phyloP scores from a whole-genome alignment of 2,888 invertebrate genomes.

The Tiliacea aurago region DNA sequence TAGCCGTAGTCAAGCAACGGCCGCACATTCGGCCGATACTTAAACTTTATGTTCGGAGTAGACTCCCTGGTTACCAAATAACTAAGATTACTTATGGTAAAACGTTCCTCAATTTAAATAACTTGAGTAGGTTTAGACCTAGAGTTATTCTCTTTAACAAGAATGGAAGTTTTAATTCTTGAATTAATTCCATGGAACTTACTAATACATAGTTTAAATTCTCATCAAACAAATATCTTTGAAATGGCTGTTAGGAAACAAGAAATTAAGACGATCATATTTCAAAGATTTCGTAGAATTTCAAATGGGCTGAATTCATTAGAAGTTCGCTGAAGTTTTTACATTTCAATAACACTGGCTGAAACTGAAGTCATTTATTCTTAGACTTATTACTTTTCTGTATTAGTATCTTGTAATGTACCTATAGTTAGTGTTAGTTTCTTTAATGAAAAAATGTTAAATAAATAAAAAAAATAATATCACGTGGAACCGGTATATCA shows the following conservation, averaged over 20 bases:
- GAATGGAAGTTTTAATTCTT: not conserved
- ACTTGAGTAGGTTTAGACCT: not conserved
- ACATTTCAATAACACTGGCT: slow-evolving; percentile 47
- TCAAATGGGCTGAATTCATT: slow-evolving; percentile 46
- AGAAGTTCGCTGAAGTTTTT: slow-evolving; percentile 53
- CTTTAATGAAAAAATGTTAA: too few species aligned
- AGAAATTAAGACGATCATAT: slow-evolving; percentile 30
- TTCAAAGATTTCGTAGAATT: slow-evolving; percentile 47
- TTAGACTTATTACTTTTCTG: not conserved
- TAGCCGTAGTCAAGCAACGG: too few species aligned
- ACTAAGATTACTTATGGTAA: not conserved
- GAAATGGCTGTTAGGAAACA: slow-evolving; percentile 30
- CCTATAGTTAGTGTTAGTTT: too few species aligned
- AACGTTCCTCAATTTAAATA: not conserved
- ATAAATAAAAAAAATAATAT: too few species aligned
- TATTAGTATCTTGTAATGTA: not conserved
- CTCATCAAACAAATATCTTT: slow-evolving; percentile 39
- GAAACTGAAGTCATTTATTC: slow-evolving; percentile 35
- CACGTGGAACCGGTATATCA: not conserved
- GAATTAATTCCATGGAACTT: slow-evolving; percentile 13
- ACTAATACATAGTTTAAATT: slow-evolving; percentile 38
- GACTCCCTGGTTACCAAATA: not conserved
- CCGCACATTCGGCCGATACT: too few species aligned
- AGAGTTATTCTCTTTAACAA: not conserved
- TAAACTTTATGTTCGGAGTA: too few species aligned